Evolutionary conservation across 2,113 vertebrate species (phyloP).

Genomic region (Atlantisia rogersi): DNA sequence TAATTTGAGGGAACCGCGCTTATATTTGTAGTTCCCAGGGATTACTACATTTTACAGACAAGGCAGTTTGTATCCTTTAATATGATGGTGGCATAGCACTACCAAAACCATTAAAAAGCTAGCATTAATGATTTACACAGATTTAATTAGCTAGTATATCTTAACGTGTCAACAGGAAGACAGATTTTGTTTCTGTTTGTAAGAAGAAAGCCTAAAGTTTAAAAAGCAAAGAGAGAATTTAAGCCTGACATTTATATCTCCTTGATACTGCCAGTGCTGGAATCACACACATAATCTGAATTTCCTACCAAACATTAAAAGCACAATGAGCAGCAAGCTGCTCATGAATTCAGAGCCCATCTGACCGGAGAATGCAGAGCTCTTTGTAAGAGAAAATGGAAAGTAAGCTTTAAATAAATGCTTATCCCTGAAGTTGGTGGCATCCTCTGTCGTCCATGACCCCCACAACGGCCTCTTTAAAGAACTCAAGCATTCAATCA

Average conservation of each 20-base stretch:
- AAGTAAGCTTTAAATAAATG: neutral
- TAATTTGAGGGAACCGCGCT: neutral
- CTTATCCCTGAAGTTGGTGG: neutral
- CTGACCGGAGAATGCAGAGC: neutral
- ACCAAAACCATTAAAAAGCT: neutral
- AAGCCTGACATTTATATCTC: neutral
- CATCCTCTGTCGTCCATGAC: neutral
- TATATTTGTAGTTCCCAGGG: neutral
- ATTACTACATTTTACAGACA: neutral
- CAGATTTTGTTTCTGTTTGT: neutral
- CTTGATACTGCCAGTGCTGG: neutral
- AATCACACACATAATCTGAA: neutral
- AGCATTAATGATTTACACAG: neutral
- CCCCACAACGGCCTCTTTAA: neutral
- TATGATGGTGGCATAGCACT: neutral
- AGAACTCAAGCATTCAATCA: neutral
- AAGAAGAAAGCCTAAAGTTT: neutral
- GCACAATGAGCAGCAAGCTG: neutral
- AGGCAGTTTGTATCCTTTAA: neutral
- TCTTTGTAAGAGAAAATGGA: neutral
- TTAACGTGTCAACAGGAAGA: neutral
- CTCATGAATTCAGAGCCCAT: neutral
- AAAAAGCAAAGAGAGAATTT: neutral
- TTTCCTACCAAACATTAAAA: constrained; percentile 23
- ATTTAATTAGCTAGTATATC: neutral